Percentiles rank a stretch among this genome's conserved stretches.
These are phyloP conservation scores for Drosophila falleni DNA, from an alignment of 2,888 invertebrate species.

Conservation along the genomic window DNA sequence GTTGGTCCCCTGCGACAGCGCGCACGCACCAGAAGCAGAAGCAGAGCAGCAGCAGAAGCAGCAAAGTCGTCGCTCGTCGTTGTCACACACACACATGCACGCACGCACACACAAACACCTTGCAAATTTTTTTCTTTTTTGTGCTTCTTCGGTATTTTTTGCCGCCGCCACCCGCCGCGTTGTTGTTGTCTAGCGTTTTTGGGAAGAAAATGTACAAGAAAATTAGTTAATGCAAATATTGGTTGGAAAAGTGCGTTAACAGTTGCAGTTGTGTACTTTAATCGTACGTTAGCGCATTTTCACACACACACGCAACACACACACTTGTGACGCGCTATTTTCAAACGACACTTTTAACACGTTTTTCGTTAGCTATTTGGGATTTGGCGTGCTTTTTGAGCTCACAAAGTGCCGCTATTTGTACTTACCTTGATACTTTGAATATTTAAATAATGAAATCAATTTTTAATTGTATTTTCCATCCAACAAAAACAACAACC, in stretches of 20 bases:
- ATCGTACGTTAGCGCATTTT: constrained; percentile 65
- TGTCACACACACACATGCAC: constrained; percentile 54
- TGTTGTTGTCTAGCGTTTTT: constrained; percentile 36
- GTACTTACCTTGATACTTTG: constrained; percentile 58
- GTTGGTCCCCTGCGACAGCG: constrained; percentile 74
- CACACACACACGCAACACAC: constrained; percentile 26
- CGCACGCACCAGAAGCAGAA: constrained; percentile 71
- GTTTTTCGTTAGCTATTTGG: constrained; percentile 34
- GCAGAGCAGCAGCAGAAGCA: constrained; percentile 53
- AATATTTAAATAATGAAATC: constrained; percentile 69
- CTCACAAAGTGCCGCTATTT: constrained; percentile 49
- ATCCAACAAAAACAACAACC: constrained; percentile 62
- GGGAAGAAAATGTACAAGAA: constrained; percentile 33
- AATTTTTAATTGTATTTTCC: constrained; percentile 78
- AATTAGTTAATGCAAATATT: constrained; percentile 44
- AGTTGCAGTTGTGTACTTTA: constrained; percentile 50
- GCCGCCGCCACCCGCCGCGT: constrained; percentile 58
- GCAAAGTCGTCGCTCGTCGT: constrained; percentile 56
- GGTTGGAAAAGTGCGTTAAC: constrained; percentile 40
- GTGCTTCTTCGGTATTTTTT: constrained; percentile 64
- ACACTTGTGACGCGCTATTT: constrained; percentile 73
- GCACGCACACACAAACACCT: constrained; percentile 67
- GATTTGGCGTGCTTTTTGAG: constrained; percentile 8
- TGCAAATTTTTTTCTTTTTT: constrained; percentile 75
- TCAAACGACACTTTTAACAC: constrained; percentile 51